Conservation (phyloP, 2,113 vertebrate species). For the Nansenia antarctica region DNA sequence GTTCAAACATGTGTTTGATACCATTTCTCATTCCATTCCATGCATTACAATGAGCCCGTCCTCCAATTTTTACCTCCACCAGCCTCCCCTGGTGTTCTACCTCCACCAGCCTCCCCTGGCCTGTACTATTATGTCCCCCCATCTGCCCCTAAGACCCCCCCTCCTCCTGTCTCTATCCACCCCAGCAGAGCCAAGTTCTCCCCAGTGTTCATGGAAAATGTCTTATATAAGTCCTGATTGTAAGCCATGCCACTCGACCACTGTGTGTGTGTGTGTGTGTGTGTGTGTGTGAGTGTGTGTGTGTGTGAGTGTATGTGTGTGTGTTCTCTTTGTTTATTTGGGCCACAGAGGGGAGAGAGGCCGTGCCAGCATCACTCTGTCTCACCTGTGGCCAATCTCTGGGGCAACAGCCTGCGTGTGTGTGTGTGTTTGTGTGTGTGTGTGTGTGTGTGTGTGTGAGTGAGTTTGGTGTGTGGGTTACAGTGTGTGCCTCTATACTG, state of each 20-base stretch:
- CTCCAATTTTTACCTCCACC: no score
- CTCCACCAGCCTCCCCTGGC: no score
- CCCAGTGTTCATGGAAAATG: no score
- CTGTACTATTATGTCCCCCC: not conserved
- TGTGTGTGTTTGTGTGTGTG: no score
- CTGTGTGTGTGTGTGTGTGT: not conserved
- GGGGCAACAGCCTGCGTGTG: conserved; percentile 29
- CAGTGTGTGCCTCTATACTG: conserved; percentile 15
- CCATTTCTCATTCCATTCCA: no score
- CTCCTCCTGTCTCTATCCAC: not conserved
- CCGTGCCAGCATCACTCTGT: conserved; percentile 41
- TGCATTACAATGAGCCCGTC: no score
- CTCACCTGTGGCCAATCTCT: conserved; percentile 57
- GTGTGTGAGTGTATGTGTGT: conserved; percentile 51
- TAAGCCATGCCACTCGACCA: no score
- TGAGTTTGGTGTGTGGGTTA: conserved; percentile 10
- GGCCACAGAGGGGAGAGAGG: conserved; percentile 35
- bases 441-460: conserved; percentile 24
- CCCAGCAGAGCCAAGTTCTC: not conserved
- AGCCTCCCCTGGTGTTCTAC: no score
- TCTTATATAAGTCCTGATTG: no score
- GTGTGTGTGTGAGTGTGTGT: not conserved
- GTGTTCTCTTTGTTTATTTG: conserved; percentile 49
- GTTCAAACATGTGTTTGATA: not conserved
- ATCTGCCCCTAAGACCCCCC: not conserved